Conservation (phyloP, 2,113 vertebrate genomes). For the Solea solea region DNA sequence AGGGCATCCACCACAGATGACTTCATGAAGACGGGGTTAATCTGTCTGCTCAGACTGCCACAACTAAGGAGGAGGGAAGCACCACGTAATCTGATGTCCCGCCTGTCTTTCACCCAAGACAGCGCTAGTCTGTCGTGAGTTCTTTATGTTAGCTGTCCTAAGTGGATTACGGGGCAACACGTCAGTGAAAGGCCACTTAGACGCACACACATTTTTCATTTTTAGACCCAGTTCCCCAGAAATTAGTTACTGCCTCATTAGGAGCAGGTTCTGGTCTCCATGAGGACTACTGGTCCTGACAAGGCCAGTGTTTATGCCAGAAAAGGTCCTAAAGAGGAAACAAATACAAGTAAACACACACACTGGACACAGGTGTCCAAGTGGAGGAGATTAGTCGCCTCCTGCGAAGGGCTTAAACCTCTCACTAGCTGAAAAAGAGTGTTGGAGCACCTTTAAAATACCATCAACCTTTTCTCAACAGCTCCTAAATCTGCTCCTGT, state of each 20-base stretch:
- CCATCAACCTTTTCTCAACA: not conserved
- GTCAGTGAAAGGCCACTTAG: constrained; percentile 51
- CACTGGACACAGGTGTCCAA: constrained; percentile 16
- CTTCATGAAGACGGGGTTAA: constrained; percentile 40
- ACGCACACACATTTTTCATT: constrained; percentile 22
- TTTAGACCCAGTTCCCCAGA: no score
- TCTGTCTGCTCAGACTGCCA: constrained; percentile 38
- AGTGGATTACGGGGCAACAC: constrained; percentile 61
- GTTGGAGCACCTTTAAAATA: not conserved
- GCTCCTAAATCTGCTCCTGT: constrained; percentile 14
- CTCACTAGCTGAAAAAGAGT: constrained; percentile 15
- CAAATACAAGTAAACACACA: constrained; percentile 11
- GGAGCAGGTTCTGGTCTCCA: no score
- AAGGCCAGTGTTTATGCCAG: no score
- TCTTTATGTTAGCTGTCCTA: constrained; percentile 42
- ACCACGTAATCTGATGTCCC: constrained; percentile 58
- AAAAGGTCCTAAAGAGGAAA: not conserved
- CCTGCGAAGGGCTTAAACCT: constrained; percentile 42
- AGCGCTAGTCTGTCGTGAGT: not conserved
- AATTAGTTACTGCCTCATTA: no score
- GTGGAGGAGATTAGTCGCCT: constrained; percentile 2
- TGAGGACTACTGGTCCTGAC: no score
- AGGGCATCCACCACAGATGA: constrained; percentile 20
- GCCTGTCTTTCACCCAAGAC: constrained; percentile 34
- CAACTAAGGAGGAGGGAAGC: constrained; percentile 13